Evolutionary conservation across 92 coral and sea anemone species (phyloP), one percentile per base, ranked within the genome.

Genomic region (Virgularia gustaviana): DNA sequence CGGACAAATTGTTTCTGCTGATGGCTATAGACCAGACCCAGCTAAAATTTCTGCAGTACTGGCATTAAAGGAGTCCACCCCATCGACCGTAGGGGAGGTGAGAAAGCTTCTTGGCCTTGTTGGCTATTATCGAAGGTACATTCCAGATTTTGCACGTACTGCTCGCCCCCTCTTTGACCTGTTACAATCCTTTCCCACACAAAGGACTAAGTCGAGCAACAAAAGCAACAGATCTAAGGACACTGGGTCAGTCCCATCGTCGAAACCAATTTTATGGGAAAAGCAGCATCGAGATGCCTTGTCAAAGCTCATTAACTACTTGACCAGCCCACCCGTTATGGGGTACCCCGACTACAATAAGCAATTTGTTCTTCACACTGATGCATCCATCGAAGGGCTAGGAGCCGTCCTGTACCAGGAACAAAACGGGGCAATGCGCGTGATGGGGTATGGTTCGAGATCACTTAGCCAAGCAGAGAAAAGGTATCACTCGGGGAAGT

Each of bases 321-420:
- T 79, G 20, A 24, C 57, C 34, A 79, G 60, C 47, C 81, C 84
- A 11, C 82, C 85, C 16, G 70, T 84, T 20, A 36, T 80, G 6
- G 88, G 78, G 28, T 84, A 57, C 35, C 88, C 85, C 10, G 85
- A 84, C 31, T 79, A 71, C 60, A 72, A 72, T 43, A 44, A 72
- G n/a, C 61, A 73, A 2, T 72, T 80, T 63, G 54, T 51, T 1
- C 33, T 72, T 19, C 79, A 78, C 35, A 71, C 55, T 19, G 23
- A 59, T 45, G 83, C 83, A 3, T 71, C 65, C 0, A 49, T 62
- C 33, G 53, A 49, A 15, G 51, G 66, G 5, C 51, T 65, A n/a
- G 81, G 66, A 16, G 65, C 43, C 0, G 82, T 66, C 12, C 49
- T 78, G 42, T 67, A 78, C 22, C 70, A 78, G 56, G 55, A 31